Conservation (phyloP, 2,113 vertebrate species). For the Antennarius striatus region DNA sequence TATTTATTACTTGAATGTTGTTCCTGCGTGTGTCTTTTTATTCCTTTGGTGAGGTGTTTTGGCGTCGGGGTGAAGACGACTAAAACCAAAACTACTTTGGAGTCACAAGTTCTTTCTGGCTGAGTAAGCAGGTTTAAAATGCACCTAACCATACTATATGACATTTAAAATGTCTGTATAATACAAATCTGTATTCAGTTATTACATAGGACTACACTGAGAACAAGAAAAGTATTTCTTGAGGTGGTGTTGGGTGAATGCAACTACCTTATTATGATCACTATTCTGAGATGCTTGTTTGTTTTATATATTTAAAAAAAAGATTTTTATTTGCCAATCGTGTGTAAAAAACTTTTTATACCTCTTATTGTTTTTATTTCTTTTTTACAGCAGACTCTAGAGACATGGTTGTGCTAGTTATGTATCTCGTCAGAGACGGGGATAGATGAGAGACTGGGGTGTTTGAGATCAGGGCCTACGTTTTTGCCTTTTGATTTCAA, state of each 20-base stretch:
- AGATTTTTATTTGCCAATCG: constrained; percentile 48
- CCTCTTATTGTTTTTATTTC: constrained; percentile 41
- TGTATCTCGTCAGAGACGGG: constrained; percentile 15
- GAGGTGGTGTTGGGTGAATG: constrained; percentile 45
- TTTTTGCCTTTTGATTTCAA: constrained; percentile 73
- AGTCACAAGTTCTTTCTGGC: constrained; percentile 6
- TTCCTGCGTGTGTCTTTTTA: constrained; percentile 37
- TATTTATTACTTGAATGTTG: constrained; percentile 58
- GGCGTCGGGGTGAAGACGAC: constrained; percentile 39
- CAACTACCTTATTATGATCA: constrained; percentile 41
- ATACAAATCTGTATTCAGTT: constrained; percentile 18
- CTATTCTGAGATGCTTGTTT: constrained; percentile 41
- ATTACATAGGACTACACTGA: constrained; percentile 14
- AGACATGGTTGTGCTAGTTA: constrained; percentile 44
- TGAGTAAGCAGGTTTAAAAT: constrained; percentile 14
- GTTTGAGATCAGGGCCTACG: constrained; percentile 52
- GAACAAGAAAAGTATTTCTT: constrained; percentile 57
- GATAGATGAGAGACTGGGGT: constrained; percentile 1
- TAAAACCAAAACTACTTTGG: constrained; percentile 11
- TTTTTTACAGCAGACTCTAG: constrained; percentile 43
- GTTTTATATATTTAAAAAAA: constrained; percentile 20
- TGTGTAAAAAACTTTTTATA: constrained; percentile 70
- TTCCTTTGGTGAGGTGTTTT: constrained; percentile 24
- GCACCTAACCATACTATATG: constrained; percentile 12
- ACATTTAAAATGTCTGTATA: constrained; percentile 21